Evolutionary conservation across 2,888 invertebrate genomes (phyloP), one percentile per base, ranked within the genome.

Genomic region (Arctia plantaginis): DNA sequence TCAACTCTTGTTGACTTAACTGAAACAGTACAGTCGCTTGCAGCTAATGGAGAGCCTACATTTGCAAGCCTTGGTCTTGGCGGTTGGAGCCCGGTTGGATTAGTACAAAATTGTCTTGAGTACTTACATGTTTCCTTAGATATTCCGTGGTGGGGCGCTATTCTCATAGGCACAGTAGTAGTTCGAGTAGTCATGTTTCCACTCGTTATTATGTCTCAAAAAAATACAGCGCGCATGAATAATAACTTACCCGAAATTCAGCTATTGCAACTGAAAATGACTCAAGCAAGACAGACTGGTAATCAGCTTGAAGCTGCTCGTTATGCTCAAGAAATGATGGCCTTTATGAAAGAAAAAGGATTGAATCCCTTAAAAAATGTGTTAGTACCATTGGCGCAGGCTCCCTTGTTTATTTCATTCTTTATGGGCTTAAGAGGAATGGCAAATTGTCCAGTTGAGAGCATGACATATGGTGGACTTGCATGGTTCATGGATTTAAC

Each of bases 401-500:
- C 98, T 72, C 99, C 99, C 0, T 94, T 99, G 27, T 99, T 99
- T 90, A 93, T 99, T 79, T 99, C 99, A 0, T 98, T 99, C 90
- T 99, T 99, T 90, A 96, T 98, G 94, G 98, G 98, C 0, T 93
- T 99, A 68, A 96, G 98, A 84, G 95, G 97, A 80, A 99, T 99
- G 99, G 97, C 99, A 1, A 98, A 97, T 87, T 96, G 97, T 47
- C 99, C 99, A 3, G 98, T 99, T 55, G 98, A 98, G 65, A 99
- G 99, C 89, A 96, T 99, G 96, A 96, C 97, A 80, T 96, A 97
- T 0, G 99, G 99, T 47, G 99, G 99, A 0, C 82, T 98, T 1
- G 97, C 96, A 86, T 99, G 99, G 99, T 99, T 99, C 90, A 95
- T 96, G 6, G 99, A 99, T 96, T 96, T 99, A 66, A 99, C 99